A percentile compares a stretch with the other conserved stretches of the same genome.
phyloP scores from a whole-genome alignment of 2,113 vertebrate genomes.

The Salvelinus sp. region DNA sequence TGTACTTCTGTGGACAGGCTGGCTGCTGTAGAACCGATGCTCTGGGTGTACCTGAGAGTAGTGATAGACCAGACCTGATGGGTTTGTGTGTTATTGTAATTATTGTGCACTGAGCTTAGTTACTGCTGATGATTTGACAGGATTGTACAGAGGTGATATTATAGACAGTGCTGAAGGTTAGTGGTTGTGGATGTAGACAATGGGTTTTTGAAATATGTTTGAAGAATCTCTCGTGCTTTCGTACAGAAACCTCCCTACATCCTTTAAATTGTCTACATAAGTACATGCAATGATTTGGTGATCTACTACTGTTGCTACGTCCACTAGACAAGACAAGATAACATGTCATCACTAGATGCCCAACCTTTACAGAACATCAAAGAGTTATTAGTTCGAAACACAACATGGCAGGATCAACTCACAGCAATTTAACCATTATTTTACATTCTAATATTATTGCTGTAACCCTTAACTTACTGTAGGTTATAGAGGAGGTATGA shows the following conservation, averaged over 20 bases:
- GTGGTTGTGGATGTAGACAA: background rate
- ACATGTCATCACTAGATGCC: slow-evolving; percentile 23
- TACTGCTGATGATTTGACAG: background rate
- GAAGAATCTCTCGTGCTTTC: background rate
- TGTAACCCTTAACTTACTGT: background rate
- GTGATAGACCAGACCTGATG: slow-evolving; percentile 40
- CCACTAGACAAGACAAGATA: background rate
- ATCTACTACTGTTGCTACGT: background rate
- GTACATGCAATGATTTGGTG: background rate
- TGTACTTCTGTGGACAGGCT: background rate
- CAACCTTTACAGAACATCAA: slow-evolving; percentile 8
- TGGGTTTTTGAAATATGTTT: background rate
- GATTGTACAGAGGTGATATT: background rate
- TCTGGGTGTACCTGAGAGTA: slow-evolving; percentile 54
- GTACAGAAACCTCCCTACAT: background rate
- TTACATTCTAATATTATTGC: background rate
- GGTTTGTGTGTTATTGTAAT: slow-evolving; percentile 16
- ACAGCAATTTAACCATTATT: slow-evolving; percentile 12
- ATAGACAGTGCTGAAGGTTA: background rate
- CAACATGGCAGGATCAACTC: slow-evolving; percentile 20
- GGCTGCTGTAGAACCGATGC: slow-evolving; percentile 21
- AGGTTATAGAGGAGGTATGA: background rate
- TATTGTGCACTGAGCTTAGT: background rate
- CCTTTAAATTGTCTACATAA: background rate
- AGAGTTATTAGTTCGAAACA: slow-evolving; percentile 19